Evolutionary conservation across 2,888 invertebrate species (phyloP), one percentile per base, ranked within the genome.

Genomic region (Agrotis exclamationis): DNA sequence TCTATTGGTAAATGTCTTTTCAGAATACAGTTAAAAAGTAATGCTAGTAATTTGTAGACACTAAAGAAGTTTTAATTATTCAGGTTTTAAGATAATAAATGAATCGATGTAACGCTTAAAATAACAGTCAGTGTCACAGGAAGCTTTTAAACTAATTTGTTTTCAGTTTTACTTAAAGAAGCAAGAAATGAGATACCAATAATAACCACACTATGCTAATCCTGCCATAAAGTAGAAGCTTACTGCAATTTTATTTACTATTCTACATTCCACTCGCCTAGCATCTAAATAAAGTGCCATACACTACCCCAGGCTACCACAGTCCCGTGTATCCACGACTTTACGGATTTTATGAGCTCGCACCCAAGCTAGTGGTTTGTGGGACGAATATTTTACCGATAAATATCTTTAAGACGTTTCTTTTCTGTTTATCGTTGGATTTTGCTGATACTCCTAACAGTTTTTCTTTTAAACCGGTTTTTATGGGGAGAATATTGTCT

Each of bases 391-490:
- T 93, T 94, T 94, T 92, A 92, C 89, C 91, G 92, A 95, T 94
- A 94, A 95, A 95, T 93, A 94, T 94, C 93, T 93, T 87, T 88
- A 91, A 93, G 93, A 92, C 92, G 85, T 93, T 92, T 91, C 90
- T 90, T 90, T 93, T 93, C 91, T 93, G 93, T 95, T 95, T 95
- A 94, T 95, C 91, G 92, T 93, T 86, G 91, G 90, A 92, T 94
- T 93, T 87, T 88, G 94, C 95, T 94, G 95, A 95, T 95, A 94
- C 91, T 89, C 89, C 92, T 91, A 92, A 93, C 92, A 88, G 92
- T 93, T 93, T 93, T 90, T 82, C 91, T 91, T 93, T 94, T 90
- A 91, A 93, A 92, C 89, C 90, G 84, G 78, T 88, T 90, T 91
- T 92, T 91, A 91, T 89, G 83, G 85, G 74, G 59, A 70, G 86